Evolutionary conservation across 2,113 vertebrate species (phyloP).

Genomic region (Mobula hypostoma): DNA sequence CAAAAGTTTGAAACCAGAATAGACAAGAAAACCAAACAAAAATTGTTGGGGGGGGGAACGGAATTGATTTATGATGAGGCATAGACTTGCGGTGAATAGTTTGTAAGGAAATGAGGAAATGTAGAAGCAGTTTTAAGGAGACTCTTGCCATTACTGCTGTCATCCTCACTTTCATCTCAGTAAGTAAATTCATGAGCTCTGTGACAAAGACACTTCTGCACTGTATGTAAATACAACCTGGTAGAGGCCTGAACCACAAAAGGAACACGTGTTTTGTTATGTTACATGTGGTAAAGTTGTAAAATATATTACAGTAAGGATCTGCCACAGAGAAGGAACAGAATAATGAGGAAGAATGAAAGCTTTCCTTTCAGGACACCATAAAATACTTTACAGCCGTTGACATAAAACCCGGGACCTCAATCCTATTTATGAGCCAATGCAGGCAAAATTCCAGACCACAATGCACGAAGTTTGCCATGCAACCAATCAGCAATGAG

Average conservation of each 20-base stretch:
- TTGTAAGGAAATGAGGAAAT: too few species aligned
- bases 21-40: not conserved
- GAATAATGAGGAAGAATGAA: not conserved
- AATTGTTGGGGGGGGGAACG: not conserved
- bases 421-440: too few species aligned
- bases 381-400: too few species aligned
- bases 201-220: not conserved
- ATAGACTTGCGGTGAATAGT: too few species aligned
- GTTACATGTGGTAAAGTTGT: too few species aligned
- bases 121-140: not conserved
- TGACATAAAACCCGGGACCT: too few species aligned
- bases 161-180: not conserved
- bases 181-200: not conserved
- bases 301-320: not conserved
- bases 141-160: not conserved
- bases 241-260: not conserved
- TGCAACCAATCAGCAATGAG: too few species aligned
- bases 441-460: too few species aligned
- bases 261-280: not conserved
- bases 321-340: not conserved
- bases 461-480: too few species aligned
- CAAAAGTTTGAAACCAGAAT: not conserved
- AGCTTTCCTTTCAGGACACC: too few species aligned
- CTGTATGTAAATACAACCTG: not conserved
- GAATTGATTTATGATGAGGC: too few species aligned